Evolutionary conservation across 2,888 invertebrate species (phyloP).

Genomic region (Podabrus alpinus): DNA sequence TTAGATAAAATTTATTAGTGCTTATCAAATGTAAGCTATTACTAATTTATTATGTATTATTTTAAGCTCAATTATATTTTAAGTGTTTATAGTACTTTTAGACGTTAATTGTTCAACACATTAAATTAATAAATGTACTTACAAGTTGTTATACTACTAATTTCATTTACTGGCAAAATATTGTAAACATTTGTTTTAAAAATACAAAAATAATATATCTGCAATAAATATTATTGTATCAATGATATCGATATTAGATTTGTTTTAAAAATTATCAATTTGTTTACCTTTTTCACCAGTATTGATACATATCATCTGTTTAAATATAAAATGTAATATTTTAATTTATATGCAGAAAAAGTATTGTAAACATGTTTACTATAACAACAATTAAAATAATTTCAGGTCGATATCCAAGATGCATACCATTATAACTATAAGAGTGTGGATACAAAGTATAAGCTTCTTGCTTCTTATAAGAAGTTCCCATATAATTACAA

Average conservation of each 20-base stretch:
- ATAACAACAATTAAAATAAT: neutral
- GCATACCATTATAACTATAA: neutral
- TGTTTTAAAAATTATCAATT: too few species aligned
- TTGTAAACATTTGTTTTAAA: neutral
- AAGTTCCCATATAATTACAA: constrained; percentile 31
- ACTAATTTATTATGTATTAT: constrained; percentile 22
- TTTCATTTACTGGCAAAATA: neutral
- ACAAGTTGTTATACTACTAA: neutral
- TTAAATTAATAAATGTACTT: neutral
- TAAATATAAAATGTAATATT: neutral
- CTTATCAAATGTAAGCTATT: constrained; percentile 16
- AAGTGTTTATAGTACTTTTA: constrained; percentile 3
- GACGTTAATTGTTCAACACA: neutral
- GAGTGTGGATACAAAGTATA: constrained; percentile 17
- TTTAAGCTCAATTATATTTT: constrained; percentile 25
- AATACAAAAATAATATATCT: neutral
- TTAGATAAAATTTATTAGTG: constrained; percentile 28
- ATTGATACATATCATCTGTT: too few species aligned
- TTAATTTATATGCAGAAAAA: neutral
- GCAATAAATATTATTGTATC: neutral
- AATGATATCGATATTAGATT: neutral
- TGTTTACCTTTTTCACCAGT: too few species aligned
- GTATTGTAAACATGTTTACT: neutral
- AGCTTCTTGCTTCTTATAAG: constrained; percentile 19
- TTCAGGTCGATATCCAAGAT: neutral